Evolutionary conservation across 2,797 vertebrate genomes (phyloP).

Genomic region (Lepus oiostolus): DNA sequence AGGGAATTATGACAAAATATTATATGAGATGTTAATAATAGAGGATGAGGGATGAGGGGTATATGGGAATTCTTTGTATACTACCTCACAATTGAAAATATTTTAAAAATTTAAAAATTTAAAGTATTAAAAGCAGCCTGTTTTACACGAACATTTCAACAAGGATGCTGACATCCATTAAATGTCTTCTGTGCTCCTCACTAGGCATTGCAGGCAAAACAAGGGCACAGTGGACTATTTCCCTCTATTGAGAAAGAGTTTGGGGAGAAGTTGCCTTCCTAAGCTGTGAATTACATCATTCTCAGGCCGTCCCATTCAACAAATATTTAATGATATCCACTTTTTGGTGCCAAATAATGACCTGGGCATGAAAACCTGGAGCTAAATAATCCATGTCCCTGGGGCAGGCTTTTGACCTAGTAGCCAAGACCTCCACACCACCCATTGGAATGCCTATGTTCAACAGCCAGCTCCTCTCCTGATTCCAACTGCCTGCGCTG

Average conservation of each 20-base stretch:
- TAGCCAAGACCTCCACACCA: too few relatives aligned
- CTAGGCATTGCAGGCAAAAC: not conserved
- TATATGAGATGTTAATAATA: too few relatives aligned
- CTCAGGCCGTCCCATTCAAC: not conserved
- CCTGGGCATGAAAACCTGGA: not conserved
- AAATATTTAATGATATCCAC: not conserved
- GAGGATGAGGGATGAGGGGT: too few relatives aligned
- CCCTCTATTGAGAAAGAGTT: not conserved
- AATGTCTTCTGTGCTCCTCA: not conserved
- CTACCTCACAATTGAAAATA: too few relatives aligned
- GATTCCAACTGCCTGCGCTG: too few relatives aligned
- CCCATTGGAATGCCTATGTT: too few relatives aligned
- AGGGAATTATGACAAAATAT: too few relatives aligned
- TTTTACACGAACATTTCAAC: not conserved
- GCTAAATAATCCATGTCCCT: not conserved
- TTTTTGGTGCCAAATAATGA: not conserved
- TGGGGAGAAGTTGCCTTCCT: not conserved
- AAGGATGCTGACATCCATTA: not conserved
- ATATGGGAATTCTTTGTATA: too few relatives aligned
- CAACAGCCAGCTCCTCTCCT: too few relatives aligned
- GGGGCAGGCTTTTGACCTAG: too few relatives aligned
- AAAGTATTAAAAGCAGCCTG: not conserved
- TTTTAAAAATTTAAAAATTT: constrained; percentile 12
- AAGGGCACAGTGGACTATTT: not conserved
- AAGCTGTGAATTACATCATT: constrained; percentile 3